Evolutionary conservation across 2,888 invertebrate genomes (phyloP), one percentile per base, ranked within the genome.

Genomic region (Congeria kusceri): DNA sequence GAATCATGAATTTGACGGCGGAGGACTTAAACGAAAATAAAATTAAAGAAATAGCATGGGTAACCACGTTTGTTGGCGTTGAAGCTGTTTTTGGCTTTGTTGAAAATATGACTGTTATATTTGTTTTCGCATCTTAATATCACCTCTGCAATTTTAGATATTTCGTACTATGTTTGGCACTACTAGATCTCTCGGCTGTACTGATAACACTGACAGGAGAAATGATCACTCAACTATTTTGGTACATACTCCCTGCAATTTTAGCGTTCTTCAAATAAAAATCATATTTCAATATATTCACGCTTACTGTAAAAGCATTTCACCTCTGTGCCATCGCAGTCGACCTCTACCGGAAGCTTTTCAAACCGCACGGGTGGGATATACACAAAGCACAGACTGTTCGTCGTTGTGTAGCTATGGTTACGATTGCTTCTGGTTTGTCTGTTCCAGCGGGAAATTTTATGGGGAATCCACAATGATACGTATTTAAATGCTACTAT

Each of bases 301-400:
- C 77, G 1, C 71, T 66, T 0, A 56, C 39, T 25, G 80, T 71
- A 5, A 84, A 86, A 1, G 85, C 84, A 0, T 53, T 87, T 20
- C 70, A 72, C 20, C 76, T 88, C 11, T 66, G 87, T 3, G 76
- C 83, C 1, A 87, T 87, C 39, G 80, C 87, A 9, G 62, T 87
- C 15, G 88, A 88, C 58, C 63, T 89, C 4, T 89, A 80, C 67
- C 57, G 77, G 65, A 88, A 89, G 59, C 77, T 90, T 7, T 87
- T 89, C 28, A 72, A 72, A 46, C 90, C 88, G 0, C 62, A 88
- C 9, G 53, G 49, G 3, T 66, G 66, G 61, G 71, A 77, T 39
- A 66, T 71, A 2, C 61, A 59, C 18, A 65, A 66, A 13, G n/a
- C 47, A 28, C 28, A 65, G 18, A 66, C 77, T 5, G 15, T 58